Base-by-base conservation (phyloP, 1,140 invertebrate species). In the Trichomalopsis sarcophagae region DNA sequence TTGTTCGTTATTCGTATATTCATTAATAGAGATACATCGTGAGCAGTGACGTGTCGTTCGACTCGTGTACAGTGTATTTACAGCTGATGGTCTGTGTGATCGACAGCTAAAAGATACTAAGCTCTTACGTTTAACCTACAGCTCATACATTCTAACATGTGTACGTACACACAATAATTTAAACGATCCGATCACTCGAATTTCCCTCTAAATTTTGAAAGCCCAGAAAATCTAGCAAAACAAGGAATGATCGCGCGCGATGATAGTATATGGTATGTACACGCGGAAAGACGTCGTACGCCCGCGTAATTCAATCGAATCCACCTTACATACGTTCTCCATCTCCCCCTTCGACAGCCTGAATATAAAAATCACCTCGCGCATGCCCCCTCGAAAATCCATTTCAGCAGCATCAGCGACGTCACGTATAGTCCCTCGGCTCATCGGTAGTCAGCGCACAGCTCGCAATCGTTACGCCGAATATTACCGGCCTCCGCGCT, bases 371-470 rank as follows among this genome's bases (percentile, higher is more conserved):
- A 50, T 50, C 47, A 13, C 10, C 47, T 2, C 47, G 0, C 47
- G 2, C 13, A 17, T 13, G 4, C 13, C 55, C 55, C 55, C 17
- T 62, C 17, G 55, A 62, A 62, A 62, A 62, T 62, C 55, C 55
- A 62, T 62, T 62, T 62, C 21, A 21, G 40, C 40, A 44, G 40
- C 40, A 44, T 62, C 55, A n/a, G 55, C 55, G 55, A 7, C 55
- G 55, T 14, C 47, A 62, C 55, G 55, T 36, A 36, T 36, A 36
- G 33, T 62, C 21, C 55, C 17, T 44, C 4, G 75, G 13, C 36
- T 69, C 78, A 50, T 81, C 68, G 30, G 78, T 47, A 81, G 78
- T 69, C 78, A n/a, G 21, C 55, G 27, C 17, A n/a, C 21, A 55
- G 30, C 62, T 68, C n/a, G 33, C 78, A 55, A 80, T 69, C 78